Evolutionary conservation across 2,888 invertebrate species (phyloP).

Genomic region (Theretra japonica): DNA sequence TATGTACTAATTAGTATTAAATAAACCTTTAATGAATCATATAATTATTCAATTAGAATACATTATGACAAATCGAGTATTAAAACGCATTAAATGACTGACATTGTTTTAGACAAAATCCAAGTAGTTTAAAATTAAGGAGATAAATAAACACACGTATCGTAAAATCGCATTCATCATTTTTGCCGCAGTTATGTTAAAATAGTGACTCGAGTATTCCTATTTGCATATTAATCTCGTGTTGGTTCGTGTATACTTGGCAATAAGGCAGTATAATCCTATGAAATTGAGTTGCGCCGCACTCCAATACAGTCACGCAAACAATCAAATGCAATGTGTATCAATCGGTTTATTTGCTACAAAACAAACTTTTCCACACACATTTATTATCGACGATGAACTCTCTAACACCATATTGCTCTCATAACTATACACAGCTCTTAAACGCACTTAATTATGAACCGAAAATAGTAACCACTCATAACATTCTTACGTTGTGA

Average conservation of each 20-base stretch:
- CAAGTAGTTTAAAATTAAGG: too few species aligned
- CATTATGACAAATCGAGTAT: too few species aligned
- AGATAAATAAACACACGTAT: too few species aligned
- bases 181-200: neutral
- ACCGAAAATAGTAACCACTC: slow-evolving; percentile 18
- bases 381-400: neutral
- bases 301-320: neutral
- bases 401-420: slow-evolving; percentile 3
- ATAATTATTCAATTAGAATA: too few species aligned
- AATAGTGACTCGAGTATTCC: neutral
- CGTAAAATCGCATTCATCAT: too few species aligned
- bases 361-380: slow-evolving; percentile 4
- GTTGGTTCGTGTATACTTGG: too few species aligned
- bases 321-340: neutral
- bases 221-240: neutral
- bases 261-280: neutral
- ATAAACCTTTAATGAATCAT: too few species aligned
- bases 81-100: too few species aligned
- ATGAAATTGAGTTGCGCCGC: neutral
- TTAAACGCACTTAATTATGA: slow-evolving; percentile 19
- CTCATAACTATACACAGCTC: neutral
- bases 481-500: neutral
- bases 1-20: too few species aligned
- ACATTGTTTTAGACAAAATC: too few species aligned
- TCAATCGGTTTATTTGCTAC: slow-evolving; percentile 12